Base-by-base conservation (phyloP, 2,888 invertebrate species). In the Chironomus tentans region DNA sequence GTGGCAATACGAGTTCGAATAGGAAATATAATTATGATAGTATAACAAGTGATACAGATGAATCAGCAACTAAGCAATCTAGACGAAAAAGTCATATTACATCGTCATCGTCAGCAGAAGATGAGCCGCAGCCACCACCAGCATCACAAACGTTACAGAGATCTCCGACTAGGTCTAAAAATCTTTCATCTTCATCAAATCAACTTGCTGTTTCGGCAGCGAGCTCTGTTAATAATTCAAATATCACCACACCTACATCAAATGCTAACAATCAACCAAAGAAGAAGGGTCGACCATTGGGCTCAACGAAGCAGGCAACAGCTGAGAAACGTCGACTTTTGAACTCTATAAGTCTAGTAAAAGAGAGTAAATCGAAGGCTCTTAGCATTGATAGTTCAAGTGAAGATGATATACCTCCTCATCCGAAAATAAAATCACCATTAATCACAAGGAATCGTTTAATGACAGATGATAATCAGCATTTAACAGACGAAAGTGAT, bases 401-500 rank as follows among this genome's bases (percentile, higher is more conserved):
- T 80, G 89, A 90, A 78, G 90, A 90, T 76, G 89, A 89, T 77
- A 79, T 84, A 15, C 24, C 62, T 56, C 46, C 15, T 50, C 24
- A 38, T 69, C 15, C 24, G 13, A 65, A 22, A 75, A 3, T 74
- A 48, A 62, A 75, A 22, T 75, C 75, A 2, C 68, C 75, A n/a
- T 28, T 50, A 78, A 78, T 82, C 77, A 78, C 84, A 79, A 82
- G 87, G 79, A 91, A 89, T 79, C 88, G 88, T 78, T 87, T 89
- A 2, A 83, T 91, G 13, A 88, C 88, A 78, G 90, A 90, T 82
- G 89, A 93, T 87, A 89, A 88, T 76, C 88, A 87, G 70, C 78
- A 80, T 68, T 88, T 91, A 4, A 90, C 76, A 10, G 76, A 76
- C 28, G 94, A 94, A 78, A 94, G 93, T 81, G 94, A 93, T 82